phyloP scores from a whole-genome alignment of 2,888 invertebrate species.

The Pachliopta kotzebuea region DNA sequence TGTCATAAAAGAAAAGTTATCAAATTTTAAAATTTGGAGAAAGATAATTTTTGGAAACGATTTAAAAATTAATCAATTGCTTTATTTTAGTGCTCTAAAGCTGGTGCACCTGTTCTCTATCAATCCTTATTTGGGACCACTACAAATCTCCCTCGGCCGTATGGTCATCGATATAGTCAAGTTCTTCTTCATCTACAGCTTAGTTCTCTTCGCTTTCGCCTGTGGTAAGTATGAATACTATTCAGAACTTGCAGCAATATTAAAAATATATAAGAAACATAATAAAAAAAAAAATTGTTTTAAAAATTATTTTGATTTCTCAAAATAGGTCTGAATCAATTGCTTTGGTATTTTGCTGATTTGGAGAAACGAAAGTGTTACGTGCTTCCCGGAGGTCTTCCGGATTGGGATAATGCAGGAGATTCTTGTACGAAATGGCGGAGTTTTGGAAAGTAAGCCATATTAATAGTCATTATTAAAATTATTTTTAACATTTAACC shows the following conservation, averaged over 20 bases:
- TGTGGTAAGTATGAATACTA: slow-evolving; percentile 83
- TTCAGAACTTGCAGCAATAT: no score
- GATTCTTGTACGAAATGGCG: slow-evolving; percentile 93
- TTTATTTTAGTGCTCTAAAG: slow-evolving; percentile 87
- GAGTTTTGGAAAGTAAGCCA: slow-evolving; percentile 89
- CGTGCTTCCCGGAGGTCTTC: slow-evolving; percentile 83
- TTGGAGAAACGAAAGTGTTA: slow-evolving; percentile 91
- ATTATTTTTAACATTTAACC: no score
- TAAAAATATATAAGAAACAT: no score
- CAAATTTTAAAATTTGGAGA: no score
- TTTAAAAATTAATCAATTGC: no score
- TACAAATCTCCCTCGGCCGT: slow-evolving; percentile 94
- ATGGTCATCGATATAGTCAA: slow-evolving; percentile 96
- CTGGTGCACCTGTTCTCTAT: slow-evolving; percentile 95
- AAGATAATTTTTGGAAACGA: no score
- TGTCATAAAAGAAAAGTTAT: no score
- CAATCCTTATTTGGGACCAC: slow-evolving; percentile 94
- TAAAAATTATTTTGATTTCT: no score
- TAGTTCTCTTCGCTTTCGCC: slow-evolving; percentile 95
- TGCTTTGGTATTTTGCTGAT: slow-evolving; percentile 96
- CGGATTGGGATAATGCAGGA: slow-evolving; percentile 88
- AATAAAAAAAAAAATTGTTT: no score
- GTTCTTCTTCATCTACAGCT: slow-evolving; percentile 93
- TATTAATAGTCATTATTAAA: background rate
- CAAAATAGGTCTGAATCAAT: slow-evolving; percentile 87